phyloP scores from a whole-genome alignment of 2,888 invertebrate species.

The Chymomyza fuscimana region DNA sequence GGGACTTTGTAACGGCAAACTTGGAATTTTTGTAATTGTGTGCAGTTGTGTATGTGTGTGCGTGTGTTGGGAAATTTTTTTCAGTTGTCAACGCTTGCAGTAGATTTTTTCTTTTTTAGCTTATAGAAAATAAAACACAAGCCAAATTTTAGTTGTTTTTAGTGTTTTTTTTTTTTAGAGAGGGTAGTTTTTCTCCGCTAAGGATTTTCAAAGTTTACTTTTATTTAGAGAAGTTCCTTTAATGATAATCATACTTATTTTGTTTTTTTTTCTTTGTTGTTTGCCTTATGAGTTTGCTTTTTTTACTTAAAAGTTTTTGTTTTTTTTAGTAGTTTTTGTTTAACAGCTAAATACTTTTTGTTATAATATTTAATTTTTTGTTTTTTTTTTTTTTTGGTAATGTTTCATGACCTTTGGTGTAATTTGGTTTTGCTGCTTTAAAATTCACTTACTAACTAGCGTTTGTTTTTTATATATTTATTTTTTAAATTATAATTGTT shows the following conservation, averaged over 20 bases:
- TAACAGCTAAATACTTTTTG: conserved; percentile 70
- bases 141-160: conserved; percentile 46
- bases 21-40: neutral
- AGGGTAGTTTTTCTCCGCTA: conserved; percentile 72
- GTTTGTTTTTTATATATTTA: conserved; percentile 24
- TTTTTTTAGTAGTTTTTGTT: conserved; percentile 56
- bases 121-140: conserved; percentile 66
- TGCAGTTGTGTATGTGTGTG: conserved; percentile 3
- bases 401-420: conserved; percentile 50
- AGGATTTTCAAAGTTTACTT: conserved; percentile 74
- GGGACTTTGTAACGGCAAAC: neutral
- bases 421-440: conserved; percentile 58
- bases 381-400: conserved; percentile 34
- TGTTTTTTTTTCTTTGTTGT: conserved; percentile 40
- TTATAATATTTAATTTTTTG: conserved; percentile 52
- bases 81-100: conserved; percentile 1
- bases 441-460: conserved; percentile 66
- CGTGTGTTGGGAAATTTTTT: neutral
- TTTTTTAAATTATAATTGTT: conserved; percentile 58
- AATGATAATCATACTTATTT: conserved; percentile 72
- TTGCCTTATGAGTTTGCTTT: conserved; percentile 44
- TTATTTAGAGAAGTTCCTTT: conserved; percentile 73
- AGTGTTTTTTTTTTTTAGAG: conserved; percentile 52
- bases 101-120: neutral
- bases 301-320: conserved; percentile 39